Evolutionary conservation across 23 tunicate species (phyloP).

Genomic region (Phallusia fumigata): DNA sequence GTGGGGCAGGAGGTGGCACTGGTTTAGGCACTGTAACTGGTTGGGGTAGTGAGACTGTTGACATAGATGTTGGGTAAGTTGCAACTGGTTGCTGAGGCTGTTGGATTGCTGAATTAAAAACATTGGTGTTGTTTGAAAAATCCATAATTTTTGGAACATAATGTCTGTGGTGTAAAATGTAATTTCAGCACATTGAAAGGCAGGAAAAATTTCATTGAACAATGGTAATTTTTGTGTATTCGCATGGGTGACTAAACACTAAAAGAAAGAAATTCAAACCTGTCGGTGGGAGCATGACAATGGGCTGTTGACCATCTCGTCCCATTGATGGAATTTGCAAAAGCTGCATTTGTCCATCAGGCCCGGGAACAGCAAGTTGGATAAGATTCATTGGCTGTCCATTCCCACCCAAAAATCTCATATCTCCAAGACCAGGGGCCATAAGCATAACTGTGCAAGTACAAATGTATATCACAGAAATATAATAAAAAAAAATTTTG

Average conservation of each 20-base stretch:
- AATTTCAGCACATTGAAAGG: too few species aligned
- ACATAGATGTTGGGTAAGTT: neutral
- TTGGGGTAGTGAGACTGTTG: neutral
- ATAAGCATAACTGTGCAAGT: neutral
- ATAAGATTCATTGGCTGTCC: constrained; percentile 68
- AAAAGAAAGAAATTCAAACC: neutral
- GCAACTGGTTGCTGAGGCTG: neutral
- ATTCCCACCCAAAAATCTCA: constrained; percentile 47
- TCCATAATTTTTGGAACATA: too few species aligned
- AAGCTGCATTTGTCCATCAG: constrained; percentile 80
- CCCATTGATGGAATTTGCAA: constrained; percentile 57
- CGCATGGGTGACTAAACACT: too few species aligned
- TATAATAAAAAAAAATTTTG: neutral
- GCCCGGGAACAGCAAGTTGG: constrained; percentile 57
- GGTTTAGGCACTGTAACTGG: neutral
- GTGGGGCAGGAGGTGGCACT: constrained; percentile 1
- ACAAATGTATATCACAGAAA: neutral
- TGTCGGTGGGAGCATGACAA: constrained; percentile 2
- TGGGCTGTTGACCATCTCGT: constrained; percentile 17
- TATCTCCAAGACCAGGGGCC: constrained; percentile 25
- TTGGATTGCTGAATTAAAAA: neutral
- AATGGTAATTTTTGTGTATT: too few species aligned
- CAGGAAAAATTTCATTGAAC: too few species aligned
- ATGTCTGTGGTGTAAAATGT: too few species aligned
- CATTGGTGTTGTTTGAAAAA: too few species aligned